Conservation (phyloP, 2,797 vertebrate genomes). For the Periparus ater region DNA sequence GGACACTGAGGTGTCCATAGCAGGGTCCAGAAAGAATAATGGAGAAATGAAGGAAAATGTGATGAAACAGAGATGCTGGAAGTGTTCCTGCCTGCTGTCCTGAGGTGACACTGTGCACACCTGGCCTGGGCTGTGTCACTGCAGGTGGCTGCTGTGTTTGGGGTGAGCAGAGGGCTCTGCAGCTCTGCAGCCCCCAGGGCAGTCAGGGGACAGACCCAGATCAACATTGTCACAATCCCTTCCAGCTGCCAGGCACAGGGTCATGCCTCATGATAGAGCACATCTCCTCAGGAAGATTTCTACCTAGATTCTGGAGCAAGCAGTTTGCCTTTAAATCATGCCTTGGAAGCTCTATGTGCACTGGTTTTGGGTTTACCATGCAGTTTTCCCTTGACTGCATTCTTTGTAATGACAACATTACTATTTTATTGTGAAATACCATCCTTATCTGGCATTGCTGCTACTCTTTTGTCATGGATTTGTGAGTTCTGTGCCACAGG, state of each 20-base stretch:
- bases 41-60: background rate
- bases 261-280: background rate
- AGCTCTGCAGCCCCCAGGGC: background rate
- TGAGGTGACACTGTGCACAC: background rate
- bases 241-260: background rate
- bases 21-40: background rate
- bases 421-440: background rate
- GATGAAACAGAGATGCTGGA: background rate
- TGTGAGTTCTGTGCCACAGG: background rate
- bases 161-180: background rate
- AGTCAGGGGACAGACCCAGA: rapidly evolving
- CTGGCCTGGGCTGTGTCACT: rapidly evolving
- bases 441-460: background rate
- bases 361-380: background rate
- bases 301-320: background rate
- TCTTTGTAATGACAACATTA: background rate
- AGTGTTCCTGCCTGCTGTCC: rapidly evolving
- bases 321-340: background rate
- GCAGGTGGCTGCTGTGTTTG: background rate
- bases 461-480: background rate
- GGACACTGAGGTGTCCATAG: background rate
- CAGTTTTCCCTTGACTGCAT: background rate
- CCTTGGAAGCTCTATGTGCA: background rate
- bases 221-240: rapidly evolving
- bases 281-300: background rate